Base-by-base conservation (phyloP, 1,140 invertebrate species). In the Arctopsyche grandis region DNA sequence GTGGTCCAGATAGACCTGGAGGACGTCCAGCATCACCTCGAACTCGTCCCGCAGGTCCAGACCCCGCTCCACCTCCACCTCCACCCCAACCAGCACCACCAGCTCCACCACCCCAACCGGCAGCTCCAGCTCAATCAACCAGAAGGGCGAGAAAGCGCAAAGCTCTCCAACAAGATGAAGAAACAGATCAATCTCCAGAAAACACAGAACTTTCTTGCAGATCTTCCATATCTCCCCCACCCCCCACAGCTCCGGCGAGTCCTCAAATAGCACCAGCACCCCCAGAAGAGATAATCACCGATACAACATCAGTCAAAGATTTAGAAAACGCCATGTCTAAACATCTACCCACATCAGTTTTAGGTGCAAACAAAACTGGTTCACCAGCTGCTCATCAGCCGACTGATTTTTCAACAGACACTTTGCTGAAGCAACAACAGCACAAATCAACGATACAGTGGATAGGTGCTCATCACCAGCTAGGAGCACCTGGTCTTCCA, bases 271-370 rank as follows among this genome's bases (percentile, higher is more conserved):
- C 63, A 89, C 76, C 84, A 89, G 88, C 66, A 5, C 78, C 82
- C 0, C 69, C 71, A 60, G 86, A 87, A 10, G 88, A 88, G 79
- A 83, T 84, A 69, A 83, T 84, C 0, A 84, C 85, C 4, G 88
- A 88, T 48, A 87, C 88, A 0, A 91, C 93, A 1, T 94, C 94
- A 0, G 95, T 97, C 0, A 96, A 97, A 85, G 96, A 98, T 83
- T 88, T 98, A 79, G 97, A 99, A 86, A 96, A 97, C 83, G 96
- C 96, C 12, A 99, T 98, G 97, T 97, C 97, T 21, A 97, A 98
- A 85, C 97, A 98, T 88, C 88, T 98, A 52, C 96, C 97, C 0
- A 90, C 91, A 5, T 88, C 90, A 0, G 84, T 85, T 5, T 81
- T 89, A 77, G 87, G 87, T 80, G 86, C 85, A 5, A 86, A 89